Conservation (phyloP, 2,888 invertebrate species). For the Drosophila recens region DNA sequence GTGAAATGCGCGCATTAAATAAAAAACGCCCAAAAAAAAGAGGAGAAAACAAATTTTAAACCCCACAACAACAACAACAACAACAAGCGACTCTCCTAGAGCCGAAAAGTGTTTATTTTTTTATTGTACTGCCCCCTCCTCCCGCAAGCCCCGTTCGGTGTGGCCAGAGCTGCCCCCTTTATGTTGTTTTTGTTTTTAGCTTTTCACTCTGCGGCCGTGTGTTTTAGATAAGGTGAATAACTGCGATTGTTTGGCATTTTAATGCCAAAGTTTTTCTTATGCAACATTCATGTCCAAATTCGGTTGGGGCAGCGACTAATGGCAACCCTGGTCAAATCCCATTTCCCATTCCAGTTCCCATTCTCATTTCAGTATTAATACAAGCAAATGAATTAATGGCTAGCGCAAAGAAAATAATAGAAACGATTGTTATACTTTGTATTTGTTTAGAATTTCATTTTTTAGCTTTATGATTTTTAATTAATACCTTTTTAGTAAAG, state of each 20-base stretch:
- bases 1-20: conserved; percentile 82
- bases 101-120: conserved; percentile 11
- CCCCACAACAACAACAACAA: background rate
- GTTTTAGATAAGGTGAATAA: conserved; percentile 80
- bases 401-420: background rate
- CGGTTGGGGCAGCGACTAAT: background rate
- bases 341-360: too few relatives aligned
- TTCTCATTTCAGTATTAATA: background rate
- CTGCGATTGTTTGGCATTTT: conserved; percentile 76
- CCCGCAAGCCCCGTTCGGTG: conserved; percentile 14
- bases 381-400: conserved; percentile 10
- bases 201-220: conserved; percentile 34
- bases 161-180: conserved; percentile 14
- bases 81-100: conserved; percentile 6
- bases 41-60: conserved; percentile 2
- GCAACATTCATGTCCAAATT: conserved; percentile 29
- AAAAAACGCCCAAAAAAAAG: conserved; percentile 63
- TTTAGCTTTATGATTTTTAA: too few relatives aligned
- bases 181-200: background rate
- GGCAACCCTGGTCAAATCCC: conserved; percentile 3
- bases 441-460: too few relatives aligned
- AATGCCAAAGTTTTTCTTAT: conserved; percentile 72
- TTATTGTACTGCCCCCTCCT: too few relatives aligned
- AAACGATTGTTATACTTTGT: too few relatives aligned
- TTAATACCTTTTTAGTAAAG: too few relatives aligned